A percentile compares a stretch with the other conserved stretches of the same genome.
These are phyloP conservation scores for Tetramorium parvispinum DNA, from an alignment of 1,140 invertebrate species.

Conservation along the genomic window DNA sequence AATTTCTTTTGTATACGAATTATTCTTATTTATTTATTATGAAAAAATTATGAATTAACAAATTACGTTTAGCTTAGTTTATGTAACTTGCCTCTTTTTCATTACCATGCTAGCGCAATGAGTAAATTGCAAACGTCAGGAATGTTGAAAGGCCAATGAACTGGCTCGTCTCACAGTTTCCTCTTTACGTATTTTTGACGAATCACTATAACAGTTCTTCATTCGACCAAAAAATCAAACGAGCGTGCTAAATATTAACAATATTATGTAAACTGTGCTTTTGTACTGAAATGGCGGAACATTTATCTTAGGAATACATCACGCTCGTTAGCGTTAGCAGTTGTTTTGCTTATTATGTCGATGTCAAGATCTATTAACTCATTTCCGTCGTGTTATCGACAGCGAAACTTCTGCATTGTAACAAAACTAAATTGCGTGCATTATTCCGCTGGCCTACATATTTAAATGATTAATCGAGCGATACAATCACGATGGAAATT, in stretches of 20 bases:
- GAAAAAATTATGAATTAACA: background rate
- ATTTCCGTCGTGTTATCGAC: conserved; percentile 19
- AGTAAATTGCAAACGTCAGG: background rate
- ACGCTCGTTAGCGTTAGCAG: background rate
- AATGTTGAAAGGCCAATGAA: background rate
- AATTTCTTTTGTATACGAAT: no score
- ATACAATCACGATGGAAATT: conserved; percentile 15
- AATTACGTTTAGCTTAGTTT: background rate
- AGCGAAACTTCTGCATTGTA: background rate
- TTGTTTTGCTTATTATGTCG: background rate
- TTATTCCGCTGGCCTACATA: background rate
- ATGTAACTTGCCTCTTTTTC: background rate
- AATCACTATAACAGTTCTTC: background rate
- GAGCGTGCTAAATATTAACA: background rate
- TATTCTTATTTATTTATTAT: no score
- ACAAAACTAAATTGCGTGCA: background rate
- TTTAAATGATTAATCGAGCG: background rate
- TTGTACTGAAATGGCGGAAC: background rate
- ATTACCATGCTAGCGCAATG: background rate
- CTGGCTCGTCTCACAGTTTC: background rate
- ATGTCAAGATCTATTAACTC: conserved; percentile 2
- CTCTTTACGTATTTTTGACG: background rate
- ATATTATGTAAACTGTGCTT: conserved; percentile 4
- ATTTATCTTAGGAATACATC: background rate
- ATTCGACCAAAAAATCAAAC: background rate